A percentile compares a stretch with the other conserved stretches of the same genome.
phyloP scores from a whole-genome alignment of 2,113 vertebrate genomes.

The Cnemophilus loriae region DNA sequence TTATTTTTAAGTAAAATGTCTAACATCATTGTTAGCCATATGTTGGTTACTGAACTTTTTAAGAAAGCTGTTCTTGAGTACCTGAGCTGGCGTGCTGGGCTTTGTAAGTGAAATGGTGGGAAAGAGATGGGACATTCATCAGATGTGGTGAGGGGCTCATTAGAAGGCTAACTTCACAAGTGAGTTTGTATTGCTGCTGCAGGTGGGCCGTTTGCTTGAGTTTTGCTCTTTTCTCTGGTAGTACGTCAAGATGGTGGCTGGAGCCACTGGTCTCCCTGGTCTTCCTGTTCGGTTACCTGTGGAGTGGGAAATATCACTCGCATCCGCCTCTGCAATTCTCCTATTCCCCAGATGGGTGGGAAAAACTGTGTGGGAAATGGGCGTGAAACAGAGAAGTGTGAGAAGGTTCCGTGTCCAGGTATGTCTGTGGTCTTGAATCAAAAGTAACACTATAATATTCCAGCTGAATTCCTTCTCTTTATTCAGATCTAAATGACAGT shows the following conservation, averaged over 20 bases:
- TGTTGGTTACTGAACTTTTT: not conserved
- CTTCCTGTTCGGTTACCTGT: conserved; percentile 91
- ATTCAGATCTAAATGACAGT: not conserved
- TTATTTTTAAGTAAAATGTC: not conserved
- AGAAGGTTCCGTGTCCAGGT: conserved; percentile 87
- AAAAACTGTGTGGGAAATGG: conserved; percentile 87
- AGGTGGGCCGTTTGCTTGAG: not conserved
- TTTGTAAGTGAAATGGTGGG: not conserved
- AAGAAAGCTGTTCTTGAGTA: not conserved
- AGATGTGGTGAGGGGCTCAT: not conserved
- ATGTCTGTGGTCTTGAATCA: conserved; percentile 16
- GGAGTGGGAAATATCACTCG: conserved; percentile 90
- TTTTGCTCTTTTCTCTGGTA: conserved; percentile 35
- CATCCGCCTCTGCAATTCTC: conserved; percentile 95
- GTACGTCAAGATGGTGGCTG: conserved; percentile 94
- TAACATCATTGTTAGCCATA: not conserved
- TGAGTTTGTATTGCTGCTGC: not conserved
- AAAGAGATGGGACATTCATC: not conserved
- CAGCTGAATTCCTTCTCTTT: not conserved
- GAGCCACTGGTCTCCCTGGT: conserved; percentile 98
- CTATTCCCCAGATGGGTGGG: conserved; percentile 91
- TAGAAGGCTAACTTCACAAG: not conserved
- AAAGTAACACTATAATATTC: not conserved
- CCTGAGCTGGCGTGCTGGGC: not conserved
- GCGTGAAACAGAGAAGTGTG: conserved; percentile 88